Evolutionary conservation across 2,113 vertebrate species (phyloP).

Genomic region (Ibidorhyncha struthersii): DNA sequence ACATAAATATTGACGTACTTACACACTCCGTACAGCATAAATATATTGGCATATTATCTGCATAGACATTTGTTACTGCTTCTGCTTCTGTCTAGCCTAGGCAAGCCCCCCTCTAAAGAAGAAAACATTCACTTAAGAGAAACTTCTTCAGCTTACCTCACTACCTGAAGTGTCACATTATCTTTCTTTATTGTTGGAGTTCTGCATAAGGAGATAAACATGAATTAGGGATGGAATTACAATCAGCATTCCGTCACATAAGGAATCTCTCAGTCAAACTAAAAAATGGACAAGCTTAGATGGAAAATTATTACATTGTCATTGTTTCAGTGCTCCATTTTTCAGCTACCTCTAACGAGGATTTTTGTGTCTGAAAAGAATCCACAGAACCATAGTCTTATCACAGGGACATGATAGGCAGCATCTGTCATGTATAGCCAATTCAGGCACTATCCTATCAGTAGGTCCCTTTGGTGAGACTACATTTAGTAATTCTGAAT

Average conservation of each 20-base stretch:
- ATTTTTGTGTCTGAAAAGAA: background rate
- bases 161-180: background rate
- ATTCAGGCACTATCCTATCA: background rate
- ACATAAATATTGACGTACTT: background rate
- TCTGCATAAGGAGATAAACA: background rate
- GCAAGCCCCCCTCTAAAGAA: background rate
- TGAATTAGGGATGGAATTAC: background rate
- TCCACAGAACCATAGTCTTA: background rate
- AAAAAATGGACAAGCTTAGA: background rate
- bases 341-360: background rate
- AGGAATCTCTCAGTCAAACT: background rate
- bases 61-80: background rate
- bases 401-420: background rate
- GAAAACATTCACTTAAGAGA: background rate
- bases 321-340: background rate
- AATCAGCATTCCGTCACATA: background rate
- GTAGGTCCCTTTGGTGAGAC: background rate
- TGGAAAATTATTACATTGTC: background rate
- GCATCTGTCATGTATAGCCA: background rate
- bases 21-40: background rate
- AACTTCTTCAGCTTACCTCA: background rate
- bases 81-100: background rate
- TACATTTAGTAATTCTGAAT: background rate
- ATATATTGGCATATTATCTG: background rate
- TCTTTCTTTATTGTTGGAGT: background rate